Conservation (phyloP, 2,113 vertebrate genomes). For the Suricata suricatta region DNA sequence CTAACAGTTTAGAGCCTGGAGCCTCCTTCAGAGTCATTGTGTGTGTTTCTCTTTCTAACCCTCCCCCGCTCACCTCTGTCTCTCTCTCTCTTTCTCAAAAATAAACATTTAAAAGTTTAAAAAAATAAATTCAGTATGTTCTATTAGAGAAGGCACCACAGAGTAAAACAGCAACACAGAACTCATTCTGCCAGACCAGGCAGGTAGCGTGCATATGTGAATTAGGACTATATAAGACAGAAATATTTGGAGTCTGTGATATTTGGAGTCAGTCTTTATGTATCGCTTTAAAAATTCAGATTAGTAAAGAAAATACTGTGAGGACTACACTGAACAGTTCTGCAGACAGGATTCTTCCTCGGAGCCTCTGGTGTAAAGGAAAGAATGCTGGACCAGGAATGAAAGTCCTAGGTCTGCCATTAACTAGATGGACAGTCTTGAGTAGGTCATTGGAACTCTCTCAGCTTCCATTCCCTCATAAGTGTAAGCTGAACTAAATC, state of each 20-base stretch:
- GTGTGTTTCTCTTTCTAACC: not conserved
- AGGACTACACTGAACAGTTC: not conserved
- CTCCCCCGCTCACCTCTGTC: not conserved
- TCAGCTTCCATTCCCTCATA: not conserved
- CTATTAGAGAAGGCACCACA: not conserved
- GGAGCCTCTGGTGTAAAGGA: conserved; percentile 41
- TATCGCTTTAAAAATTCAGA: not conserved
- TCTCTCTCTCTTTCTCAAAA: not conserved
- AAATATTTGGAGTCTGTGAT: not conserved
- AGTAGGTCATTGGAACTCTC: not conserved
- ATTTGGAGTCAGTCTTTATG: not conserved
- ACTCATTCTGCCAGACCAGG: conserved; percentile 28
- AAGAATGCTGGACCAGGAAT: not conserved
- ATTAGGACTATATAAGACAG: not conserved
- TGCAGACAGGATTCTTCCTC: not conserved
- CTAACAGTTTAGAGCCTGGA: not conserved
- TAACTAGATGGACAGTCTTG: not conserved
- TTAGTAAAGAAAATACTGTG: not conserved
- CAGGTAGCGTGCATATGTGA: not conserved
- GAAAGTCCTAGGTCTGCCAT: not conserved
- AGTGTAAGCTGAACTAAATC: conserved; percentile 35
- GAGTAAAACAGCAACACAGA: not conserved
- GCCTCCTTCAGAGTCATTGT: not conserved
- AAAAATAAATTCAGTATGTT: too few relatives aligned
- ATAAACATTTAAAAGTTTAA: not conserved